These are phyloP conservation scores for Diplosoma virens DNA, from an alignment of 23 tunicate genomes.

Conservation along the genomic window DNA sequence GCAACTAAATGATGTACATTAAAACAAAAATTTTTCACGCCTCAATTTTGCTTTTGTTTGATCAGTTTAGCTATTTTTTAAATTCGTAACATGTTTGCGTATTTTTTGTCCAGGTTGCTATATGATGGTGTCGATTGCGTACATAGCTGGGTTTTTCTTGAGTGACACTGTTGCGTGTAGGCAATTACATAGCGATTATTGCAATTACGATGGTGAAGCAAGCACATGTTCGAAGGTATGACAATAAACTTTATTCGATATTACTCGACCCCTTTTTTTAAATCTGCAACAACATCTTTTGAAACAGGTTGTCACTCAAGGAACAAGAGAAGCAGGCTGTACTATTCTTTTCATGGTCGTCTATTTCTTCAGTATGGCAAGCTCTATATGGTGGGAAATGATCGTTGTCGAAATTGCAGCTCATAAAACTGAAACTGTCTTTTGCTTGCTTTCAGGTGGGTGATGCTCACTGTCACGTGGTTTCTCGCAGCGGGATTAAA, in stretches of 20 bases:
- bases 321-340: constrained; percentile 90
- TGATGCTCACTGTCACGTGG: constrained; percentile 88
- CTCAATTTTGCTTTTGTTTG: background rate
- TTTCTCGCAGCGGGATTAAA: constrained; percentile 96
- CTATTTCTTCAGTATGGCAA: constrained; percentile 96
- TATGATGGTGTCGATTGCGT: constrained; percentile 79
- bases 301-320: constrained; percentile 40
- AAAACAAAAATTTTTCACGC: no score
- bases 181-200: constrained; percentile 53
- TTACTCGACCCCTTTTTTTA: background rate
- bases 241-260: background rate
- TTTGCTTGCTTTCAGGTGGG: constrained; percentile 87
- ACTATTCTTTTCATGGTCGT: constrained; percentile 93
- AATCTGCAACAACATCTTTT: background rate
- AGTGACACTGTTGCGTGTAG: constrained; percentile 58
- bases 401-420: background rate
- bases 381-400: constrained; percentile 31
- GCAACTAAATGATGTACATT: no score
- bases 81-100: background rate
- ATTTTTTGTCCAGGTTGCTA: constrained; percentile 69
- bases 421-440: no score
- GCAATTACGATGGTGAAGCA: constrained; percentile 7
- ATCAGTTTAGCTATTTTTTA: background rate
- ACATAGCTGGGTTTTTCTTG: constrained; percentile 76
- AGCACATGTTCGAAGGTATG: constrained; percentile 47